phyloP scores from a whole-genome alignment of 2,797 vertebrate genomes.

The Ataeniobius toweri region DNA sequence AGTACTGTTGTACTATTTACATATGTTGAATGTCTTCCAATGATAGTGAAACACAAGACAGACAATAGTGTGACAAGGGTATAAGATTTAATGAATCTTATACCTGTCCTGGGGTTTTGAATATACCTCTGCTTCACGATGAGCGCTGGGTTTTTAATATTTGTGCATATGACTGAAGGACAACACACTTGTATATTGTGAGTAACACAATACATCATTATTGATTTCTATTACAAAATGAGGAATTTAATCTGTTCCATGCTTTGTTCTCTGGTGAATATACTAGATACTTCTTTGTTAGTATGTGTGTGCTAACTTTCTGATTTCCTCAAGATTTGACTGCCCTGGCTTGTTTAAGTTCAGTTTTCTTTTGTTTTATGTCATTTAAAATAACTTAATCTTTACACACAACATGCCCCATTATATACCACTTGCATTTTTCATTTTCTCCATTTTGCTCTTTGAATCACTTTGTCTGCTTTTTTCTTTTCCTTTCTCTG shows the following conservation, averaged over 20 bases:
- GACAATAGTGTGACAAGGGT: not conserved
- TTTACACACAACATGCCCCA: not conserved
- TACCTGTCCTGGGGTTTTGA: not conserved
- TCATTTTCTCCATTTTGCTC: not conserved
- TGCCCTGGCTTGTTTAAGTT: too few relatives aligned
- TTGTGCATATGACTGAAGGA: not conserved
- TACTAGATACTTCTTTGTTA: not conserved
- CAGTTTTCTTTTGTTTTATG: too few relatives aligned
- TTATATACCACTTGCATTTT: not conserved
- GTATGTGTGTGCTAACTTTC: not conserved
- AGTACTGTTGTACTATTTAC: not conserved
- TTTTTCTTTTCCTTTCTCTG: conserved; percentile 46
- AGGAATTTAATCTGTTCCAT: not conserved
- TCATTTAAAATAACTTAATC: not conserved
- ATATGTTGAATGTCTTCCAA: not conserved
- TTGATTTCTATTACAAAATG: not conserved
- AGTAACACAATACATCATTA: not conserved
- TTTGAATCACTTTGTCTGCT: not conserved
- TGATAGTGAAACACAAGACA: not conserved
- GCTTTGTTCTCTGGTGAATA: not conserved
- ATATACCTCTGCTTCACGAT: not conserved
- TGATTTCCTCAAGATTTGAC: not conserved
- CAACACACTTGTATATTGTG: not conserved
- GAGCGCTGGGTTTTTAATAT: not conserved
- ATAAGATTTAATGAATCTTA: not conserved